Evolutionary conservation across 2,797 vertebrate species (phyloP).

Genomic region (Pteropus rufus): DNA sequence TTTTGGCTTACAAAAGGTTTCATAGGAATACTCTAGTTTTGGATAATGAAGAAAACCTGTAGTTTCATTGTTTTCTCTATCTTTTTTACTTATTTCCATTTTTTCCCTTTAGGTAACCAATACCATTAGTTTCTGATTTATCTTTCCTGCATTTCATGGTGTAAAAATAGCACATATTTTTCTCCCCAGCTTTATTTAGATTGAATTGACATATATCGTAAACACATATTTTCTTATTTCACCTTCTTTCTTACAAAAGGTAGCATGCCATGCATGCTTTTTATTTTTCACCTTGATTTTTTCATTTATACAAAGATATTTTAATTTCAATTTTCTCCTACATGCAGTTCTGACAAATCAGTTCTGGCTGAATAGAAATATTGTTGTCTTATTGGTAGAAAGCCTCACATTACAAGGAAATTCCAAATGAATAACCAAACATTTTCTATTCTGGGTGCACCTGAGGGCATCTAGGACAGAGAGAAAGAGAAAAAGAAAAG

Average conservation of each 20-base stretch:
- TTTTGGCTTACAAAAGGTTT: no score
- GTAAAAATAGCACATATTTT: not conserved
- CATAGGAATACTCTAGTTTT: no score
- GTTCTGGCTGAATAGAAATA: conserved; percentile 14
- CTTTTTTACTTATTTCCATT: not conserved
- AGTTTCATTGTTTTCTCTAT: not conserved
- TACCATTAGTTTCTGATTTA: not conserved
- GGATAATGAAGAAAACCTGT: no score
- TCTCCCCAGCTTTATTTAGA: not conserved
- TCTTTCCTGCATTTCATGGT: not conserved
- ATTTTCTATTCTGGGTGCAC: not conserved
- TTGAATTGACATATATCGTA: not conserved
- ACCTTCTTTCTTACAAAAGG: not conserved
- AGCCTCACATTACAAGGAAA: not conserved
- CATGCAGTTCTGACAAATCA: not conserved
- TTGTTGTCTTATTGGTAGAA: not conserved
- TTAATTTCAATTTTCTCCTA: not conserved
- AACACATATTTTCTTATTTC: not conserved
- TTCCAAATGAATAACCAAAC: not conserved
- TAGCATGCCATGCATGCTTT: not conserved
- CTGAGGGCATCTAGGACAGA: not conserved
- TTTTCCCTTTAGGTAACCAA: not conserved
- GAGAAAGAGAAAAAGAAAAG: not conserved
- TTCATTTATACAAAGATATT: not conserved
- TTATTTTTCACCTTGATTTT: not conserved